Evolutionary conservation across 2,888 invertebrate genomes (phyloP).

Genomic region (Folsomia candida): DNA sequence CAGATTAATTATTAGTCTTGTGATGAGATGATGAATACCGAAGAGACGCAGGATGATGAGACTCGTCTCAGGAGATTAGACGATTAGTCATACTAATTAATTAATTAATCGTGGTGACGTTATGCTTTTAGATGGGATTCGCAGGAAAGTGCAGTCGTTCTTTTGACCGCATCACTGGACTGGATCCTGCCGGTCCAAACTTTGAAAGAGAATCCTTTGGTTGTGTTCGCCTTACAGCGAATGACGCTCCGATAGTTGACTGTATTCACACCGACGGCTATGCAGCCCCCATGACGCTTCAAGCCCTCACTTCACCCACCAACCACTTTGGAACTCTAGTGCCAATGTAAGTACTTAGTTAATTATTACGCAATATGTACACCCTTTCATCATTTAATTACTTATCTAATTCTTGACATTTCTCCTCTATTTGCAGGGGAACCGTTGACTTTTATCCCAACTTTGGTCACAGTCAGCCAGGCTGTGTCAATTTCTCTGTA

Average conservation of each 20-base stretch:
- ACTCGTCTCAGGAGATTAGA: neutral
- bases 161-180: constrained; percentile 35
- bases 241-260: constrained; percentile 38
- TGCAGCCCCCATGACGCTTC: constrained; percentile 32
- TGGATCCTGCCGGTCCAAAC: constrained; percentile 28
- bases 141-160: constrained; percentile 37
- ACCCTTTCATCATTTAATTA: no score
- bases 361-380: neutral
- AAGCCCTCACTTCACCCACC: constrained; percentile 38
- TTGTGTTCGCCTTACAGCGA: constrained; percentile 20
- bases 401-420: no score
- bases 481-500: constrained; percentile 35
- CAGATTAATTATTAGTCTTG: neutral
- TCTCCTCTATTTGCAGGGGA: no score
- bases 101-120: neutral
- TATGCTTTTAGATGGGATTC: constrained; percentile 33
- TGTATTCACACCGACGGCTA: constrained; percentile 40
- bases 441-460: constrained; percentile 39
- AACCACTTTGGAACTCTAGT: constrained; percentile 38
- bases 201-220: constrained; percentile 34
- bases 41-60: no score
- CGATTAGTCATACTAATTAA: neutral
- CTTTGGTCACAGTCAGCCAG: constrained; percentile 38
- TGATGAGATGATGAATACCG: neutral
- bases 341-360: no score